Conservation (phyloP, 2,113 vertebrate genomes). For the Aptenodytes forsteri region DNA sequence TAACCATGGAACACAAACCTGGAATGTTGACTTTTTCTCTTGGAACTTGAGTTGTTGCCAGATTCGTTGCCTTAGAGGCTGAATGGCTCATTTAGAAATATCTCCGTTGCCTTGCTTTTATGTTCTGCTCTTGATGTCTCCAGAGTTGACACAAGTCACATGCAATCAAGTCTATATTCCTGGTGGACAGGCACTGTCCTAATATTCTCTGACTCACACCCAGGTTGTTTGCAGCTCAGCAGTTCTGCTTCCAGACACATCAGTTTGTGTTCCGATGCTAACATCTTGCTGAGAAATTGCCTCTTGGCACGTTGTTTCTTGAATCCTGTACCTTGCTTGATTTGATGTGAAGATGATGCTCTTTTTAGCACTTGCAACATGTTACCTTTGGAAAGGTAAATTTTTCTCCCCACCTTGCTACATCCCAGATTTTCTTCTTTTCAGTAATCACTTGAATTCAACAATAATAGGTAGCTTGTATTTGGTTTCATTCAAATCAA, state of each 20-base stretch:
- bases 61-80: constrained; percentile 69
- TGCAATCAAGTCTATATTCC: constrained; percentile 83
- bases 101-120: constrained; percentile 63
- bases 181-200: constrained; percentile 79
- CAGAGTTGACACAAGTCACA: constrained; percentile 90
- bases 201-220: constrained; percentile 83
- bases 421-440: background rate
- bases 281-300: constrained; percentile 71
- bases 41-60: constrained; percentile 38
- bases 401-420: background rate
- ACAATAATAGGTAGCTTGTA: background rate
- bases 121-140: constrained; percentile 78
- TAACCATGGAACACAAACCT: constrained; percentile 25
- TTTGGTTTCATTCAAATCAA: background rate
- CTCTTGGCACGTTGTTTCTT: constrained; percentile 55
- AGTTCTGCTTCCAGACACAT: constrained; percentile 80
- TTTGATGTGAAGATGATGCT: constrained; percentile 67
- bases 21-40: constrained; percentile 42
- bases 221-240: constrained; percentile 80
- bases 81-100: constrained; percentile 77
- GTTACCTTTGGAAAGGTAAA: constrained; percentile 52
- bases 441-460: background rate
- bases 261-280: constrained; percentile 69
- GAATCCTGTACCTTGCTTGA: constrained; percentile 56
- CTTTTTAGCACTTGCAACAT: constrained; percentile 59